Evolutionary conservation across 2,888 invertebrate species (phyloP).

Genomic region (Psylliodes chrysocephalus): DNA sequence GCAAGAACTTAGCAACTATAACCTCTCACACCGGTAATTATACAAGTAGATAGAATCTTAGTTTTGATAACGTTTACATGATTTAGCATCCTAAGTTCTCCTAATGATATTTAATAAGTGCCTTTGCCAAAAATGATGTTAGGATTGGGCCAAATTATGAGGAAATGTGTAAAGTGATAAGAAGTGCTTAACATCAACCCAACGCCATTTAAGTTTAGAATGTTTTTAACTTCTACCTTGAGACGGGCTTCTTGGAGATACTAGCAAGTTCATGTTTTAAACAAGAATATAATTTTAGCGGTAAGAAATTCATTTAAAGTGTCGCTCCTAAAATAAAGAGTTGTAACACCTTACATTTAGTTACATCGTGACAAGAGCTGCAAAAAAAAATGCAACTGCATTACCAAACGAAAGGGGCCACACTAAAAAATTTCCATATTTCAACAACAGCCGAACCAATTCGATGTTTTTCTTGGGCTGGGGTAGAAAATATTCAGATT

Average conservation of each 20-base stretch:
- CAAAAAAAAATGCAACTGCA: too few relatives aligned
- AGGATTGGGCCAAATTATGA: not conserved
- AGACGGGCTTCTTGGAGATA: too few relatives aligned
- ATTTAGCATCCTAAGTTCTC: slow-evolving; percentile 35
- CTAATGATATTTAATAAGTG: slow-evolving; percentile 38
- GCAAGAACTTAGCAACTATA: slow-evolving; percentile 27
- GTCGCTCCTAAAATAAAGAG: too few relatives aligned
- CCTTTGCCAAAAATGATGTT: slow-evolving; percentile 18
- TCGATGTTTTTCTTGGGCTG: not conserved
- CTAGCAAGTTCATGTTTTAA: too few relatives aligned
- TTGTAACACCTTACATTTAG: too few relatives aligned
- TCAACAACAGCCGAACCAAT: not conserved
- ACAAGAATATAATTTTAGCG: too few relatives aligned
- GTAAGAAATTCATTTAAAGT: too few relatives aligned
- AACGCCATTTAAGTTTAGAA: too few relatives aligned
- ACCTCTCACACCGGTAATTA: slow-evolving; percentile 39
- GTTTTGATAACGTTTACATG: slow-evolving; percentile 38
- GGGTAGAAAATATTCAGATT: slow-evolving; percentile 1
- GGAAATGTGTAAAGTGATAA: slow-evolving; percentile 16
- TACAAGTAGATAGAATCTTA: slow-evolving; percentile 35
- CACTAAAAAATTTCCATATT: not conserved
- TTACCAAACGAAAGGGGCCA: too few relatives aligned
- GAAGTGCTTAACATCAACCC: slow-evolving; percentile 14
- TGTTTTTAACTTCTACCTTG: too few relatives aligned
- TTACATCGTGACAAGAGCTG: too few relatives aligned